Conservation (phyloP, 1,140 invertebrate species). For the Drosophila nebulosa region DNA sequence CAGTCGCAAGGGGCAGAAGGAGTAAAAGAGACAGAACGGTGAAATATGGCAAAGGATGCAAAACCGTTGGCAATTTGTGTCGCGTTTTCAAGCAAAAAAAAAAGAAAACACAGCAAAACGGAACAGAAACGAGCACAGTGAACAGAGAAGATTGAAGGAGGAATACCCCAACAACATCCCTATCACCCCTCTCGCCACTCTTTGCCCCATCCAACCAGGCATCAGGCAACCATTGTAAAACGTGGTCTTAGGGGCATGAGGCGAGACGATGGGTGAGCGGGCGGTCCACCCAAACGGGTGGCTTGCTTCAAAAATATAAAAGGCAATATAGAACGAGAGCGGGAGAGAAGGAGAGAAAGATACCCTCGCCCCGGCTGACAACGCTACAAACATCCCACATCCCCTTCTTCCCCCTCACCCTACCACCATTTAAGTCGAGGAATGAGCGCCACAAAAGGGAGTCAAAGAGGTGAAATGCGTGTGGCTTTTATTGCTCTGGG, state of each 20-base stretch:
- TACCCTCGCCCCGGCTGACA: not conserved
- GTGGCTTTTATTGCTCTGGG: slow-evolving; percentile 62
- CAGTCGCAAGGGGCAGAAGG: not conserved
- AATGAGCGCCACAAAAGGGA: not conserved
- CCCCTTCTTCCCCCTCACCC: not conserved
- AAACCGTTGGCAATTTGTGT: slow-evolving; percentile 78
- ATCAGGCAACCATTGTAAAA: slow-evolving; percentile 32
- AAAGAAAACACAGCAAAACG: slow-evolving; percentile 23
- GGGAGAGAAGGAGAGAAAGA: too few relatives aligned
- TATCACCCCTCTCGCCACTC: too few relatives aligned
- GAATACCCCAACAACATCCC: not conserved
- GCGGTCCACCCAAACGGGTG: not conserved
- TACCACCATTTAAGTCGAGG: too few relatives aligned
- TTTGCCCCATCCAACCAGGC: not conserved
- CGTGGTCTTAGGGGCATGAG: slow-evolving; percentile 15
- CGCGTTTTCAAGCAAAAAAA: slow-evolving; percentile 36
- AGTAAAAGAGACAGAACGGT: not conserved
- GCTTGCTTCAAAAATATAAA: slow-evolving; percentile 29
- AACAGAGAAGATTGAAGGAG: not conserved
- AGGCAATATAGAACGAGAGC: slow-evolving; percentile 48
- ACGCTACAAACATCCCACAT: too few relatives aligned
- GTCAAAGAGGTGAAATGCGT: slow-evolving; percentile 58
- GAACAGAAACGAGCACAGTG: not conserved
- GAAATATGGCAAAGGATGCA: slow-evolving; percentile 77
- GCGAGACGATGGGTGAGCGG: not conserved